Evolutionary conservation across 2,113 vertebrate species (phyloP).

Genomic region (Perca fluviatilis): DNA sequence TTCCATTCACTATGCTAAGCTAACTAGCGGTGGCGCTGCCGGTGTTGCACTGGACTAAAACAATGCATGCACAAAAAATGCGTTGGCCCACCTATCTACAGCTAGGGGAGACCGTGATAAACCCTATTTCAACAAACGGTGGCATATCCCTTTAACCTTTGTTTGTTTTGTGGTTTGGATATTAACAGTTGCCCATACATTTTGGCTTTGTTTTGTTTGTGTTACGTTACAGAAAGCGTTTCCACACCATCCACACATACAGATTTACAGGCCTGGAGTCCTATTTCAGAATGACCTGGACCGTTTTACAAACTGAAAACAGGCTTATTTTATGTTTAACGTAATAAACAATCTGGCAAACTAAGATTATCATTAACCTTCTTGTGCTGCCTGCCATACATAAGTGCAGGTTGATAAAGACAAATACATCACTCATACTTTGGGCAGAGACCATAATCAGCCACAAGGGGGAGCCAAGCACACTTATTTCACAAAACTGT

Average conservation of each 20-base stretch:
- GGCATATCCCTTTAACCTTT: not conserved
- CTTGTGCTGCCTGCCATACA: not conserved
- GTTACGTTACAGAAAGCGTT: not conserved
- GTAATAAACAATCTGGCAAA: not conserved
- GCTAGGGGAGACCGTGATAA: no score
- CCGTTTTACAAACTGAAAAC: not conserved
- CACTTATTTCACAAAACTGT: not conserved
- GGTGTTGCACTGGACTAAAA: no score
- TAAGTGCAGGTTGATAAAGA: not conserved
- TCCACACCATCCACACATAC: not conserved
- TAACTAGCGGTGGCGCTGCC: no score
- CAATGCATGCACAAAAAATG: no score
- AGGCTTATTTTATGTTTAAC: not conserved
- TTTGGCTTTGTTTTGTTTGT: not conserved
- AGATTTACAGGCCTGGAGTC: not conserved
- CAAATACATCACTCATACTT: not conserved
- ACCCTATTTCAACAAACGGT: no score
- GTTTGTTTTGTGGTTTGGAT: not conserved
- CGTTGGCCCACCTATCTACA: no score
- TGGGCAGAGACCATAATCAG: not conserved
- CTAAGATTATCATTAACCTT: not conserved
- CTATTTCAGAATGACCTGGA: not conserved
- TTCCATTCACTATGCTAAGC: no score
- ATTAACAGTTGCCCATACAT: not conserved
- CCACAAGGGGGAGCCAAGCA: conserved; percentile 46